Percentiles rank a stretch among this genome's conserved stretches.
phyloP scores from a whole-genome alignment of 2,113 vertebrate species.

The Apodemus sylvaticus region DNA sequence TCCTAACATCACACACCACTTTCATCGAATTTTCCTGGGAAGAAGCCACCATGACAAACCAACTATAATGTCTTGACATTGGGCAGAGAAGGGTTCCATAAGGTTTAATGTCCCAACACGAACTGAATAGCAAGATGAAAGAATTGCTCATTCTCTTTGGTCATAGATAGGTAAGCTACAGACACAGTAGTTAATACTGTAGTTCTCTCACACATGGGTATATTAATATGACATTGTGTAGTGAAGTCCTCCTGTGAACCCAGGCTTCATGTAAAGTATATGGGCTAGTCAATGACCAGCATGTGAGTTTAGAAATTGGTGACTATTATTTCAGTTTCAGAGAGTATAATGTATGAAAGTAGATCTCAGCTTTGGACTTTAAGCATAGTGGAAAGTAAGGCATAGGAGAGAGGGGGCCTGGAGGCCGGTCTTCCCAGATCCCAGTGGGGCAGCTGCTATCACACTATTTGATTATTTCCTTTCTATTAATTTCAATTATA shows the following conservation, averaged over 20 bases:
- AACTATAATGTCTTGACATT: neutral
- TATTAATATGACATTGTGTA: neutral
- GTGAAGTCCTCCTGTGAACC: neutral
- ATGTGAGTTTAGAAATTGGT: neutral
- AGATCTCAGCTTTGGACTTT: neutral
- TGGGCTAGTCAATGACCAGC: neutral
- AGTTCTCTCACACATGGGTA: neutral
- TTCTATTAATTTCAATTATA: conserved; percentile 35
- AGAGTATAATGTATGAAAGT: neutral
- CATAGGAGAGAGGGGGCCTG: rapidly evolving
- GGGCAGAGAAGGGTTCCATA: neutral
- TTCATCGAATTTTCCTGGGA: neutral
- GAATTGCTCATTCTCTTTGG: conserved; percentile 28
- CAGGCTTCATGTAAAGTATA: neutral
- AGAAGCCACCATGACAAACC: neutral
- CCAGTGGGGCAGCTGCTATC: neutral
- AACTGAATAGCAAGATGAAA: neutral
- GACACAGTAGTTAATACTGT: neutral
- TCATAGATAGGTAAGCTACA: neutral
- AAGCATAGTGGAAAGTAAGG: neutral
- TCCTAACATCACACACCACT: neutral
- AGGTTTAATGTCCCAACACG: neutral
- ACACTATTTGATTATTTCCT: neutral
- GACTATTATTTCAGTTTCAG: neutral
- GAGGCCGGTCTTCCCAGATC: neutral